phyloP scores from a whole-genome alignment of 2,797 vertebrate genomes.

The Novumbra hubbsi region DNA sequence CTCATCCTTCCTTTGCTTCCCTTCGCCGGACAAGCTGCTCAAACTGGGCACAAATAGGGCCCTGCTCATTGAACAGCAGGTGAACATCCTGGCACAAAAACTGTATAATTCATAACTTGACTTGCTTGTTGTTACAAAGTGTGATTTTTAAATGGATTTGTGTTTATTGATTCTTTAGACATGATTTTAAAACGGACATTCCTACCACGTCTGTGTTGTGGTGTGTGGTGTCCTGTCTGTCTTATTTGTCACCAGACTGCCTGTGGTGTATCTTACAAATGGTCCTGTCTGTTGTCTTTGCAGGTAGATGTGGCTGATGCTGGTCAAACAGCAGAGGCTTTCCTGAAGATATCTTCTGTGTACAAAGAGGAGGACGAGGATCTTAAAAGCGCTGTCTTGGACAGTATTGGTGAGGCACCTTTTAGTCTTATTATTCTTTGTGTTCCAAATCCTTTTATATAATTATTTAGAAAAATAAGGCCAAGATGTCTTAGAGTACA shows the following conservation, averaged over 20 bases:
- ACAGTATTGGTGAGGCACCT: slow-evolving; percentile 74
- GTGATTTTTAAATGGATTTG: too few species aligned
- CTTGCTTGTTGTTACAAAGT: too few species aligned
- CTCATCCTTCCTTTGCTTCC: slow-evolving; percentile 88
- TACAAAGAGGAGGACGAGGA: slow-evolving; percentile 86
- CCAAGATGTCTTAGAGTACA: neutral
- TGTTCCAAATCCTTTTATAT: neutral
- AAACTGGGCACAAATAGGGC: slow-evolving; percentile 86
- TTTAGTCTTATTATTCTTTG: neutral
- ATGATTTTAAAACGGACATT: too few species aligned
- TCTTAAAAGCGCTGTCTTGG: slow-evolving; percentile 77
- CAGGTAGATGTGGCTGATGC: slow-evolving; percentile 87
- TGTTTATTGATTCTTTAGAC: too few species aligned
- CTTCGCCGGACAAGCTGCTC: slow-evolving; percentile 91
- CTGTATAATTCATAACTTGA: too few species aligned
- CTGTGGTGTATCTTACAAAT: neutral
- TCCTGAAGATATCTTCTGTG: slow-evolving; percentile 91
- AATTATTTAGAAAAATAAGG: too few species aligned
- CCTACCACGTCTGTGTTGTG: too few species aligned
- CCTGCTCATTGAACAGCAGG: slow-evolving; percentile 86
- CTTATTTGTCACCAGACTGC: neutral
- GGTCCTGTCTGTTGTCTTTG: neutral
- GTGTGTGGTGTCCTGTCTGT: too few species aligned
- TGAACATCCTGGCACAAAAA: slow-evolving; percentile 41
- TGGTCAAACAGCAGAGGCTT: slow-evolving; percentile 82